Evolutionary conservation across 2,797 vertebrate genomes (phyloP).

Genomic region (Lophura swinhoii): DNA sequence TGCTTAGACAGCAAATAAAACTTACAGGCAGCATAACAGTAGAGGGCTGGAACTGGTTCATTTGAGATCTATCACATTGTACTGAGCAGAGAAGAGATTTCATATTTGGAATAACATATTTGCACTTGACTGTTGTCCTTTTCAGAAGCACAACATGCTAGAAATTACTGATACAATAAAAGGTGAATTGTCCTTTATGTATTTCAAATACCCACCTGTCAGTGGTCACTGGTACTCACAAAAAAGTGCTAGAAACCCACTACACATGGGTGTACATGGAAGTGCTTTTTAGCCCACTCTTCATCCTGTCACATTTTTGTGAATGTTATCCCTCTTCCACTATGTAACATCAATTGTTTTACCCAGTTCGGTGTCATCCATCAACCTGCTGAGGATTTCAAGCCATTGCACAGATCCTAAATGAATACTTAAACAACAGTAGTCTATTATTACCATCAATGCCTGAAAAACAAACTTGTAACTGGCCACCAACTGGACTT

Average conservation of each 20-base stretch:
- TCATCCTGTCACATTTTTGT: not conserved
- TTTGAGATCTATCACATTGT: not conserved
- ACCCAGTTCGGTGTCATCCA: not conserved
- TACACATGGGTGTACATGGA: not conserved
- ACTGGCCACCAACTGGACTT: not conserved
- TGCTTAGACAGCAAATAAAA: not conserved
- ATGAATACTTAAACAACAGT: not conserved
- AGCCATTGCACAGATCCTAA: not conserved
- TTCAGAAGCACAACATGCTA: not conserved
- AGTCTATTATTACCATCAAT: accelerated
- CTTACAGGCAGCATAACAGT: not conserved
- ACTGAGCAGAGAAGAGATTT: not conserved
- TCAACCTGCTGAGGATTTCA: not conserved
- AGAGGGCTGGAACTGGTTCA: not conserved
- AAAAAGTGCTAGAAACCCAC: not conserved
- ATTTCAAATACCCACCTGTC: not conserved
- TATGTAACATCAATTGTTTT: not conserved
- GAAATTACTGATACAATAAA: not conserved
- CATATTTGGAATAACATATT: not conserved
- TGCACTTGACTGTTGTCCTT: not conserved
- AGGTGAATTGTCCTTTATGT: not conserved
- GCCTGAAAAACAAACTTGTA: not conserved
- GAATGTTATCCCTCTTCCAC: not conserved
- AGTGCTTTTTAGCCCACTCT: not conserved
- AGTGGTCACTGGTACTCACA: not conserved